phyloP scores from a whole-genome alignment of 2,113 vertebrate species.

The Xiphophorus couchianus region DNA sequence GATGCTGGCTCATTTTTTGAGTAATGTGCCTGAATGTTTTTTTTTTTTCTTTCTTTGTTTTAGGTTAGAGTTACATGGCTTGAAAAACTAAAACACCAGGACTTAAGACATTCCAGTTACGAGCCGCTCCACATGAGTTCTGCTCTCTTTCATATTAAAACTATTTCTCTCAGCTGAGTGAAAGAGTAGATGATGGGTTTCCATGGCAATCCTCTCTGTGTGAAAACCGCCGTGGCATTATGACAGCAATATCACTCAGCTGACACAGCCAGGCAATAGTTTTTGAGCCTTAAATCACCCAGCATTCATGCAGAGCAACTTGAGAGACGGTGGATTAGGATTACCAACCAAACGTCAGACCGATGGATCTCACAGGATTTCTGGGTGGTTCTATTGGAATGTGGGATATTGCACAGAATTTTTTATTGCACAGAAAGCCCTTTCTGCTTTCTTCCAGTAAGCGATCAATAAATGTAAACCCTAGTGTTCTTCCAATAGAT shows the following conservation, averaged over 20 bases:
- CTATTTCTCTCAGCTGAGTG: constrained; percentile 19
- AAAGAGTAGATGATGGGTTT: constrained; percentile 73
- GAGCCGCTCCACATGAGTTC: neutral
- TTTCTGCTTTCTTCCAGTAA: constrained; percentile 4
- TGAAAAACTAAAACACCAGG: neutral
- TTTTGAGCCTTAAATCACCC: constrained; percentile 34
- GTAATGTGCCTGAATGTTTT: neutral
- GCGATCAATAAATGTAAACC: neutral
- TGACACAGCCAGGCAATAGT: constrained; percentile 39
- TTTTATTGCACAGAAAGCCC: constrained; percentile 9
- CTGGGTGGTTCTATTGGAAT: neutral
- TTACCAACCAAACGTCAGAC: constrained; percentile 4
- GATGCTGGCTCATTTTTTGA: neutral
- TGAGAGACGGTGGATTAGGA: constrained; percentile 8
- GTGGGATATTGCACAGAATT: constrained; percentile 10
- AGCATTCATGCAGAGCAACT: constrained; percentile 39
- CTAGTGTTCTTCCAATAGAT: neutral
- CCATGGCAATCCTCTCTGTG: constrained; percentile 71
- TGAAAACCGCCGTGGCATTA: constrained; percentile 36
- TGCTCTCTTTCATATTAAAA: constrained; percentile 25
- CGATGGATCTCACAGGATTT: constrained; percentile 4
- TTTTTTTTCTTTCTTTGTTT: neutral
- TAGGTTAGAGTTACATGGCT: neutral
- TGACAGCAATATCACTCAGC: constrained; percentile 48
- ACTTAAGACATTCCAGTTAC: constrained; percentile 6